Conservation (phyloP, 2,888 invertebrate genomes). For the Hydraecia micacea region DNA sequence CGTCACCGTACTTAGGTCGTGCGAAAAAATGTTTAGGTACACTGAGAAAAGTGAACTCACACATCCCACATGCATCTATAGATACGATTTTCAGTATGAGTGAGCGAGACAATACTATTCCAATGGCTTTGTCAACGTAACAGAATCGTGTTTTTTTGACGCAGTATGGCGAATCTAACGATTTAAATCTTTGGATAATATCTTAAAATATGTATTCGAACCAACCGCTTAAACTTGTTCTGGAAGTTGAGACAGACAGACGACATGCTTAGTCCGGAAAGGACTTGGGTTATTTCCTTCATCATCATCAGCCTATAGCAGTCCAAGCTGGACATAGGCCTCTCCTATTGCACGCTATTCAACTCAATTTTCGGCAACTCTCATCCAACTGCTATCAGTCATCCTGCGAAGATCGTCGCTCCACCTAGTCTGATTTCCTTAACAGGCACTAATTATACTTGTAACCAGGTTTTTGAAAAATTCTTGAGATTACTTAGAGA, state of each 20-base stretch:
- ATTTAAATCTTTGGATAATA: not conserved
- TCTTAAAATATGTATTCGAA: not conserved
- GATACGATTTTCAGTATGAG: not conserved
- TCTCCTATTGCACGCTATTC: too few species aligned
- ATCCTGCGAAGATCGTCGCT: too few species aligned
- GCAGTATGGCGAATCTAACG: not conserved
- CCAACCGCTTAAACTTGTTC: not conserved
- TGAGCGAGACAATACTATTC: not conserved
- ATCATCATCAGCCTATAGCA: too few species aligned
- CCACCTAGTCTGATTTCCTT: not conserved
- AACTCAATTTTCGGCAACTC: too few species aligned
- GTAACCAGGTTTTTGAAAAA: not conserved
- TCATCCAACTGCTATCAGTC: too few species aligned
- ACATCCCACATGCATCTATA: not conserved
- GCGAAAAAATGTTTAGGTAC: not conserved
- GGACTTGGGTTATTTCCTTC: not conserved
- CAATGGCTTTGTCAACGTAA: not conserved
- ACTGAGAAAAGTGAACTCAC: not conserved
- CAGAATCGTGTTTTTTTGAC: not conserved
- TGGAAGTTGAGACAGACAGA: not conserved
- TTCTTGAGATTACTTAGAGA: not conserved
- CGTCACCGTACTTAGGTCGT: not conserved
- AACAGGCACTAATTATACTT: conserved; percentile 5
- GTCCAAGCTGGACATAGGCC: too few species aligned
- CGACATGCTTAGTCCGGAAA: not conserved